These are phyloP conservation scores for Pilophorus perplexus DNA, from an alignment of 2,888 invertebrate species.

Conservation along the genomic window DNA sequence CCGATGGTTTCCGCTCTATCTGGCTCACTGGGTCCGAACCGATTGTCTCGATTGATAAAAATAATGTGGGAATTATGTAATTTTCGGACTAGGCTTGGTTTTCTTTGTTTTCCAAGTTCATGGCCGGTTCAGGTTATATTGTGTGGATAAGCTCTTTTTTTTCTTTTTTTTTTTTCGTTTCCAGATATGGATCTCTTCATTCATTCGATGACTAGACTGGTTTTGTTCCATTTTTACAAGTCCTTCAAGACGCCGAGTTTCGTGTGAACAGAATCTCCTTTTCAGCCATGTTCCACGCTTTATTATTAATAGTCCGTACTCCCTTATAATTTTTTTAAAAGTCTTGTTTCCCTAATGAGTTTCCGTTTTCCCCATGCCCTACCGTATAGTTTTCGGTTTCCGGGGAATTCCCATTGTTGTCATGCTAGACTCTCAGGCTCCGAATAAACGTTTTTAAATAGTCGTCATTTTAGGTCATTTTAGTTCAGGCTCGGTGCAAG, in stretches of 20 bases:
- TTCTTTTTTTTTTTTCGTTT: background rate
- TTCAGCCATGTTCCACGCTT: background rate
- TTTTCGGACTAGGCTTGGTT: background rate
- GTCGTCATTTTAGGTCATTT: background rate
- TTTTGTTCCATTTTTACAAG: slow-evolving; percentile 5
- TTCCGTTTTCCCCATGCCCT: too few relatives aligned
- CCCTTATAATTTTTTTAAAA: too few relatives aligned
- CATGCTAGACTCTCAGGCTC: slow-evolving; percentile 5
- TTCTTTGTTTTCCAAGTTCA: slow-evolving; percentile 12
- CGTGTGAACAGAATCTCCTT: slow-evolving; percentile 16
- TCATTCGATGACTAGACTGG: slow-evolving; percentile 5
- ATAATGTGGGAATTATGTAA: slow-evolving; percentile 24
- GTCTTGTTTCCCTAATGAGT: too few relatives aligned
- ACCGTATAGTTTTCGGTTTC: background rate
- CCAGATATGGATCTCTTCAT: too few relatives aligned
- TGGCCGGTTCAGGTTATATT: slow-evolving; percentile 5
- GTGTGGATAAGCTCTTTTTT: background rate
- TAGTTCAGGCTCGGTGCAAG: background rate
- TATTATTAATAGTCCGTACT: background rate
- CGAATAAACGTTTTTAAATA: background rate
- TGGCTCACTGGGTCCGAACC: background rate
- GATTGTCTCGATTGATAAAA: slow-evolving; percentile 5
- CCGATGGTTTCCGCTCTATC: background rate
- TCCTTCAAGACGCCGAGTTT: background rate
- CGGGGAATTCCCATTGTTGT: background rate